Base-by-base conservation (phyloP, 2,113 vertebrate species). In the Thunnus thynnus region DNA sequence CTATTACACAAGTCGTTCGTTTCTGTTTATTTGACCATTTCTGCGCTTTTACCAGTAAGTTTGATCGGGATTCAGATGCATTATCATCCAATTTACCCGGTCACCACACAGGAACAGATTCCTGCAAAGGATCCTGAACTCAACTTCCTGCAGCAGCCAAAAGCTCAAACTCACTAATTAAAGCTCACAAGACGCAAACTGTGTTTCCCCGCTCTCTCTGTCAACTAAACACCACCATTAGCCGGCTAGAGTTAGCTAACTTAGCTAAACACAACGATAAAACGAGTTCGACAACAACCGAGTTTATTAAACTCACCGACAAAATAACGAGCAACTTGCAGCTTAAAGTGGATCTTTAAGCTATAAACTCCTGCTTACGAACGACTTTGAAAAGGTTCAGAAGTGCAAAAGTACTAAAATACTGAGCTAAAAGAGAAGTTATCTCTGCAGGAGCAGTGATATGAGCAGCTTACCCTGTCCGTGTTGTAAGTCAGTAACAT, bases 331-430 rank as follows among this genome's bases (percentile, higher is more conserved):
- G 9, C 25, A 41, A 32, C 12, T 18, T 3, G 13, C 47, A 1
- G 14, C 22, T 58, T 47, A 3, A 1, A 5, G 36, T 41, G 36
- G 0, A 2, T 0, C 36, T 41, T 41, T 8, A 41, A 41, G 36
- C 36, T 7, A 9, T 1, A 10, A 22, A 12, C 13, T 20, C 13
- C 16, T 7, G 16, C 14, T 2, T 13, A 10, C 0, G 17, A 12
- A n/a, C 0, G 0, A n/a, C 47, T 5, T 0, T 10, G 1, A 2
- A 5, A 8, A 2, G 32, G 13, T 18, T 5, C 6, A 5, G 0
- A 46, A 0, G 6, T 12, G 25, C 10, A 6, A 4, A 14, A 5
- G 7, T 17, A 1, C 1, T 41, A 27, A 67, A 8, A 0, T 12
- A 20, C 9, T 0, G 1, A 9, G 47, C 3, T 27, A 1, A 16